phyloP scores from a whole-genome alignment of 2,113 vertebrate species.

The Hypocryptadius cinnamomeus region DNA sequence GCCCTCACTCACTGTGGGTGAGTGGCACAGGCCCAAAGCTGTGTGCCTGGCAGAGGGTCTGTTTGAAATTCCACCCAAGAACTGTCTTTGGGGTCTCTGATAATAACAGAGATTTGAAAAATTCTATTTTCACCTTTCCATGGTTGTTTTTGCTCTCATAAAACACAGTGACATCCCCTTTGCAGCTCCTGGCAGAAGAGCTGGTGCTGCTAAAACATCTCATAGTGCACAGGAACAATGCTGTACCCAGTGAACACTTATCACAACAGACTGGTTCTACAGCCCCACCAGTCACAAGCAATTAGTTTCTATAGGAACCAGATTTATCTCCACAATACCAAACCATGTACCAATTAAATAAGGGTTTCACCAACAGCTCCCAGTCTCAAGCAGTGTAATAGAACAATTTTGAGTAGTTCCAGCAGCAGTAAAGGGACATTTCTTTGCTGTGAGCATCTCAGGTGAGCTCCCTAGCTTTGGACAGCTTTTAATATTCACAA shows the following conservation, averaged over 20 bases:
- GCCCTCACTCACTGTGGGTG: background rate
- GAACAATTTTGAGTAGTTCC: background rate
- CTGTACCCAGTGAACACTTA: background rate
- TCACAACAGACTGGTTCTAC: background rate
- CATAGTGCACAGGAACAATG: background rate
- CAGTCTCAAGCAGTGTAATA: background rate
- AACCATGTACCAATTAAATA: background rate
- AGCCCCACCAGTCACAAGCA: background rate
- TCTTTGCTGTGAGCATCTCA: background rate
- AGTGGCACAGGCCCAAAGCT: background rate
- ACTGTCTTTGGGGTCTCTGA: background rate
- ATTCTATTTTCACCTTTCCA: background rate
- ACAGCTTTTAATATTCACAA: background rate
- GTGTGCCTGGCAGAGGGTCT: background rate
- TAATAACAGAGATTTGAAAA: background rate
- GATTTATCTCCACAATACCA: background rate
- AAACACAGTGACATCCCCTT: background rate
- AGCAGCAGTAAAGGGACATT: background rate
- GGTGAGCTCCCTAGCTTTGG: background rate
- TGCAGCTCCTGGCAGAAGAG: background rate
- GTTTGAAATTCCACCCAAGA: background rate
- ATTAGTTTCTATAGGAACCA: conserved; percentile 24
- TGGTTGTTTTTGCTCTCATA: background rate
- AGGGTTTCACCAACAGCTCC: background rate
- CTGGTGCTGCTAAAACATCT: background rate